These are phyloP conservation scores for Pocillopora meandrina DNA, from an alignment of 92 coral and sea anemone species.

Conservation along the genomic window DNA sequence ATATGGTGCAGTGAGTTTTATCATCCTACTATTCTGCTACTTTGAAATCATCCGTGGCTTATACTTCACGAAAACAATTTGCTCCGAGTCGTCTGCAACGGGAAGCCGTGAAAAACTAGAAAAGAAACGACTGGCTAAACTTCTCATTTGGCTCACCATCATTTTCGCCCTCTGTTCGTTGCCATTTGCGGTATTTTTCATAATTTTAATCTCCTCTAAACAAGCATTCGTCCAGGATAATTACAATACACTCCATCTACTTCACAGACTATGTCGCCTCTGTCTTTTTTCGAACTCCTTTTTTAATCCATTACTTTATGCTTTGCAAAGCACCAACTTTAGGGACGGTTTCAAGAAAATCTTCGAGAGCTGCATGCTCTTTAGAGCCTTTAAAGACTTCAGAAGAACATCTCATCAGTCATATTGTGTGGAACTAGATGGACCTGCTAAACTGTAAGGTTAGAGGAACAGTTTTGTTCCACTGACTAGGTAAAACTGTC, in stretches of 20 bases:
- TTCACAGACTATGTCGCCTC: constrained; percentile 36
- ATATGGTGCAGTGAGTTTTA: constrained; percentile 22
- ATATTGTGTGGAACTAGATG: neutral
- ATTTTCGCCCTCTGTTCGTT: constrained; percentile 40
- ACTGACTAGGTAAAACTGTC: neutral
- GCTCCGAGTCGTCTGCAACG: constrained; percentile 20
- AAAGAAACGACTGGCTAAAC: constrained; percentile 54
- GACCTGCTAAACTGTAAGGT: neutral
- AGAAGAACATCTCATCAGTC: neutral
- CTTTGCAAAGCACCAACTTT: constrained; percentile 55
- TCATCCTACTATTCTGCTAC: constrained; percentile 24
- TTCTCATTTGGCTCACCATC: constrained; percentile 37
- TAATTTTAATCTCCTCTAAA: constrained; percentile 1
- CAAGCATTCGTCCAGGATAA: neutral
- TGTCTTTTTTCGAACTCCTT: constrained; percentile 45
- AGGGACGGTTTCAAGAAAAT: constrained; percentile 31
- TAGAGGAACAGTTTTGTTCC: neutral
- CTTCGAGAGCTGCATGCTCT: neutral
- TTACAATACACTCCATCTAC: neutral
- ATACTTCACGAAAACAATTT: constrained; percentile 43
- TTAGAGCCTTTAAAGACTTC: neutral
- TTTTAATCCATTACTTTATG: constrained; percentile 47
- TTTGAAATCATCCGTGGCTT: constrained; percentile 44
- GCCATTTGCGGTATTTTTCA: constrained; percentile 49
- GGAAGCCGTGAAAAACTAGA: constrained; percentile 8